Evolutionary conservation across 1,140 invertebrate genomes (phyloP).

Genomic region (Conus ventricosus): DNA sequence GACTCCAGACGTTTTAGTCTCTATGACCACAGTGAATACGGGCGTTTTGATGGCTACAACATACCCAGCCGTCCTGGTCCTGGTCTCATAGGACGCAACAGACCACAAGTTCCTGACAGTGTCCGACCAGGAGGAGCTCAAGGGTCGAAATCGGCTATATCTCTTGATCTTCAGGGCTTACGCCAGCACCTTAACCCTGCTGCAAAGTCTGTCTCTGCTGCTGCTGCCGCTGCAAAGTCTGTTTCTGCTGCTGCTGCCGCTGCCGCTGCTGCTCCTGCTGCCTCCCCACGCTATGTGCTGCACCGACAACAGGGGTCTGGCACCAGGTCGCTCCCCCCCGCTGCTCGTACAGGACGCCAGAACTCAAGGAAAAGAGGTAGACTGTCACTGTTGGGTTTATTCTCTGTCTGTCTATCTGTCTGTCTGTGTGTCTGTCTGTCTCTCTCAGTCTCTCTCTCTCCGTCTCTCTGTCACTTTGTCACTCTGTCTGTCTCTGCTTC

Average conservation of each 20-base stretch:
- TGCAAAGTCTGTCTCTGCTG: background rate
- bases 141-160: background rate
- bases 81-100: background rate
- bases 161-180: background rate
- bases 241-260: background rate
- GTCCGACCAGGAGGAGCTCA: background rate
- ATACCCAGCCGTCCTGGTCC: background rate
- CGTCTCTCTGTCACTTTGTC: too few species aligned
- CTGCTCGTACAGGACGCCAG: background rate
- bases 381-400: background rate
- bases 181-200: background rate
- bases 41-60: background rate
- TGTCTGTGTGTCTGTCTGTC: too few species aligned
- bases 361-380: background rate
- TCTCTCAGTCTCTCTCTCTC: too few species aligned
- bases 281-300: too few species aligned
- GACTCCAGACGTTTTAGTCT: background rate
- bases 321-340: too few species aligned
- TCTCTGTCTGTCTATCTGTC: background rate
- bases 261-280: background rate
- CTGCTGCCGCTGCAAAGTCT: conserved; percentile 3
- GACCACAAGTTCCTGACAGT: too few species aligned
- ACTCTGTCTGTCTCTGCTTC: too few species aligned
- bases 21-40: too few species aligned
- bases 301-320: too few species aligned